phyloP scores from a whole-genome alignment of 2,113 vertebrate species.

The Chrysemys picta region DNA sequence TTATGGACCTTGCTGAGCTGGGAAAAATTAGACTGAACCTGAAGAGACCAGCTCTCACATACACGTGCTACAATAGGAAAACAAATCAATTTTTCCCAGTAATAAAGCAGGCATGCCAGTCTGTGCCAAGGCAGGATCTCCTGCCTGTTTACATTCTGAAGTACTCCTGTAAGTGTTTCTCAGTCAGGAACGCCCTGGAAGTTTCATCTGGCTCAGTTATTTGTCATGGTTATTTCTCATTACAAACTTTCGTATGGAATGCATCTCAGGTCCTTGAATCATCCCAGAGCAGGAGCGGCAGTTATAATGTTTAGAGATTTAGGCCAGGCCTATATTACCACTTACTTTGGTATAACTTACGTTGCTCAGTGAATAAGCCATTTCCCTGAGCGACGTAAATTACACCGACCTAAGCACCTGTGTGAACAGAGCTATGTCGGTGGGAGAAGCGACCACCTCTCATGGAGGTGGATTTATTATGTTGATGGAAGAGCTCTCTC shows the following conservation, averaged over 20 bases:
- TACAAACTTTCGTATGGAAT: slow-evolving; percentile 59
- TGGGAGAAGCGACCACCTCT: too few species aligned
- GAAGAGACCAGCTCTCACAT: slow-evolving; percentile 53
- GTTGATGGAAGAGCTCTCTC: too few species aligned
- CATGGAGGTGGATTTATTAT: too few species aligned
- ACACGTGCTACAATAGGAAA: slow-evolving; percentile 34
- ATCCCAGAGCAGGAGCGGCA: slow-evolving; percentile 34
- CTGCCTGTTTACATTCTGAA: slow-evolving; percentile 36
- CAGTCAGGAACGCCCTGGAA: slow-evolving; percentile 28
- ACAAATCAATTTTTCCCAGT: slow-evolving; percentile 55
- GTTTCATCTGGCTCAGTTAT: slow-evolving; percentile 58
- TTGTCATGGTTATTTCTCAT: slow-evolving; percentile 35
- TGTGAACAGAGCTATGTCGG: too few species aligned
- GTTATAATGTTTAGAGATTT: not conserved
- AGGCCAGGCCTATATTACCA: too few species aligned
- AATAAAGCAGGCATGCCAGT: slow-evolving; percentile 64
- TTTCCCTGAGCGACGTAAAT: too few species aligned
- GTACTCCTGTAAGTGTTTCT: slow-evolving; percentile 13
- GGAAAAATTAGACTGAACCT: not conserved
- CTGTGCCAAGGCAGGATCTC: slow-evolving; percentile 30
- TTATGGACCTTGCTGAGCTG: not conserved
- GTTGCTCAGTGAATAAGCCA: too few species aligned
- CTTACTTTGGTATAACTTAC: too few species aligned
- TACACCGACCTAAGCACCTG: too few species aligned
- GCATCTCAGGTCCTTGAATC: slow-evolving; percentile 66